Base-by-base conservation (phyloP, 2,113 vertebrate genomes). In the Myotis lucifugus region DNA sequence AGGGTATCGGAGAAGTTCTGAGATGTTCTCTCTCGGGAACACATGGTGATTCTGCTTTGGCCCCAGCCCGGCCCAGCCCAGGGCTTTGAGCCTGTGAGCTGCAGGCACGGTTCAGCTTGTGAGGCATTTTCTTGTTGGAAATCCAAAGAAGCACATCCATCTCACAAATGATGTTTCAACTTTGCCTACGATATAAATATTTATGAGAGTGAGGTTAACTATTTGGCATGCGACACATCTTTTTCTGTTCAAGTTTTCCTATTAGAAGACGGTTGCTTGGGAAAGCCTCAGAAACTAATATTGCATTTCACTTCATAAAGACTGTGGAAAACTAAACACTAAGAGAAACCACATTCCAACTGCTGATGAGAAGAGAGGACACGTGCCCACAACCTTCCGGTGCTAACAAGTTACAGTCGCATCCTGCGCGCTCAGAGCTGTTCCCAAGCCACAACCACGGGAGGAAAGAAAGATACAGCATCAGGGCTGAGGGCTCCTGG, bases 121-220 rank as follows among this genome's bases (percentile, higher is more conserved):
- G 12, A 91, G 84, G 73, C 90, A 70, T 94, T 90, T 93, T 95
- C 92, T 88, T 88, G 84, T 79, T 93, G 95, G 61, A 96, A 94
- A 69, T 85, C 92, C 85, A 90, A 93, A 96, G 95, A 95, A 93
- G 64, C 73, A 85, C 89, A 96, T 96, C 90, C 61, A 76, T 97
- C 92, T 97, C 94, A 95, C 85, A 96, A 97, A 93, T 81, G 95
- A 97, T 95, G 93, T 96, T 96, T 97, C 67, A 87, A 95, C 95
- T 96, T 79, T 73, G 90, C 84, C 91, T 93, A 92, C 79, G 82
- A 85, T 70, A 96, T 97, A 96, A 96, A 97, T 97, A 97, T 97
- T 96, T 97, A 97, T 96, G 90, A 96, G 89, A 29, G 27, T 93
- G 95, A 96, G 96, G 94, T 97, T 97, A 97, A 93, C 88, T 96